These are phyloP conservation scores for Chaitophorus viminalis DNA, from an alignment of 2,888 invertebrate genomes.

Conservation along the genomic window DNA sequence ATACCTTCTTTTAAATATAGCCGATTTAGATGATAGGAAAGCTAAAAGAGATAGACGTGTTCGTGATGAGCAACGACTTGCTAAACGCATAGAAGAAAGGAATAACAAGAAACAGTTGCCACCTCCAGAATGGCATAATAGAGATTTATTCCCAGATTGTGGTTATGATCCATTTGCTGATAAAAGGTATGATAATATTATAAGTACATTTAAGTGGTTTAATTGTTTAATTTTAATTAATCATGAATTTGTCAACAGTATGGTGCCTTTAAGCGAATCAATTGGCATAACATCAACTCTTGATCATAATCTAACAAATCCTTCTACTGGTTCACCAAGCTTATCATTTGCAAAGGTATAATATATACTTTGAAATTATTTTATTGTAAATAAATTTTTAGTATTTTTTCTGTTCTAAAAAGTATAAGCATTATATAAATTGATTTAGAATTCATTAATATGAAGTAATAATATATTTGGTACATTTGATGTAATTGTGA, in stretches of 20 bases:
- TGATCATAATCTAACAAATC: not conserved
- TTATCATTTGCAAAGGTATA: slow-evolving; percentile 59
- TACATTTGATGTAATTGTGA: no score
- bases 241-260: slow-evolving; percentile 4
- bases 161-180: slow-evolving; percentile 60
- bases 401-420: no score
- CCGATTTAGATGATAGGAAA: slow-evolving; percentile 49
- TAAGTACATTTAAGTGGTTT: not conserved
- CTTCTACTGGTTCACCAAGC: slow-evolving; percentile 32
- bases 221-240: not conserved
- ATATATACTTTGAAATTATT: not conserved
- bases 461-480: no score
- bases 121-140: slow-evolving; percentile 53
- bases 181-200: slow-evolving; percentile 39
- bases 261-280: slow-evolving; percentile 52
- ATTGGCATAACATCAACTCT: slow-evolving; percentile 16
- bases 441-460: no score
- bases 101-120: slow-evolving; percentile 44
- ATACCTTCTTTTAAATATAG: not conserved
- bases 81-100: slow-evolving; percentile 58
- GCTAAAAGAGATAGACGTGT: slow-evolving; percentile 51
- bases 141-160: slow-evolving; percentile 49
- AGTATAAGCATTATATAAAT: no score
- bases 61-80: slow-evolving; percentile 41
- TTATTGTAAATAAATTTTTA: no score